Base-by-base conservation (phyloP, 2,888 invertebrate genomes). In the Calliphora vomitoria region DNA sequence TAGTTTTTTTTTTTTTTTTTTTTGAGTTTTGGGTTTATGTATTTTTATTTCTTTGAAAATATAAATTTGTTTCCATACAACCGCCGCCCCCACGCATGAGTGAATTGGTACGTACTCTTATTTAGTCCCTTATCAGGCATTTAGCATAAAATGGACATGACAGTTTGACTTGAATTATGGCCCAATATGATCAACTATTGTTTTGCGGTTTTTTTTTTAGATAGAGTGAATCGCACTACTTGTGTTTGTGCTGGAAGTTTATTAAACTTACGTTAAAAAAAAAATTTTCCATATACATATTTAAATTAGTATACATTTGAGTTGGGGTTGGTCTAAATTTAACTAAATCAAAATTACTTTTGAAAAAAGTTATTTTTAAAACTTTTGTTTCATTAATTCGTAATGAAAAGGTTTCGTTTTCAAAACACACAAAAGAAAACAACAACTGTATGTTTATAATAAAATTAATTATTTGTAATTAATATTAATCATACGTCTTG, bases 141-240 rank as follows among this genome's bases (percentile, higher is more conserved):
- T 84, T 74, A 68, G 72, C 62, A 68, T 84, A 53, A 81, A 87
- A 84, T 82, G 78, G 76, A 81, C 72, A 82, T 87, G 81, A 84
- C 87, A 87, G 76, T 87, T 87, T 87, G 80, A 81, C 72, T 84
- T 87, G 76, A 87, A 68, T 80, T 84, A 87, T 84, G 72, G 64
- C 18, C 50, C 15, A 41, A 80, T 41, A 50, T 69, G 47, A 38
- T 47, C 15, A 47, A 41, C 53, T 64, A 25, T 76, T 71, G 25
- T 44, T 4, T 41, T 41, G 55, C 8, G 11, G 64, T 15, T 0
- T 55, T 41, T 55, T 41, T n/a, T 18, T 47, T 4, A 60, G 4
- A 55, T 72, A 41, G 8, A 41, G 41, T 8, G 41, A 41, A 41
- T 41, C 41, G 6, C n/a, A 15, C 18, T 4, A 55, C 8, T 18